Base-by-base conservation (phyloP, 53 echinoderm and acorn worm genomes). In the Hippasteria phrygiana region DNA sequence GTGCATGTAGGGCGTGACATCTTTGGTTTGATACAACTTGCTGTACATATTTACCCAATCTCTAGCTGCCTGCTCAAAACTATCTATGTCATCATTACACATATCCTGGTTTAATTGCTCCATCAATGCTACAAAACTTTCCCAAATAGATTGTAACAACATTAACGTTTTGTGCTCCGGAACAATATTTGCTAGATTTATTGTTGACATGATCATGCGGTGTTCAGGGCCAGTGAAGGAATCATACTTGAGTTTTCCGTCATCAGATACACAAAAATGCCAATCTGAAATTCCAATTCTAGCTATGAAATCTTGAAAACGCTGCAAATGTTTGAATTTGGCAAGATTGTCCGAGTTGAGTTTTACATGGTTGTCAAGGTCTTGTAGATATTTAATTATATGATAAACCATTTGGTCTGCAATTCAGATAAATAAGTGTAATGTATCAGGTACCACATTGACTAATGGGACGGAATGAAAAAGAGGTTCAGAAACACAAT, bases 1-100 rank as follows among this genome's bases (percentile, higher is more conserved):
- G 22, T 92, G 81, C 88, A 87, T 92, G 69, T 88, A 88, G 40
- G 92, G 92, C 55, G 92, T 92, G 27, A 92, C 59, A 79, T 92
- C 88, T 78, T 86, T 92, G n/a, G 72, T 87, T 32, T 47, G 70
- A 28, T 88, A 77, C 45, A 84, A 24, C n/a, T 70, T 46, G 47
- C 72, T 53, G 70, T 71, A 71, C 51, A 87, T 16, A 43, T 46
- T 34, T 22, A 73, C 83, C 90, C 90, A 83, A 32, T 73, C 43
- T 39, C 64, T 90, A 62, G 90, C 73, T 72, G 66, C 63, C 46
- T 65, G 42, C 64, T 88, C 77, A 77, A 78, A 77, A 64, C 75
- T 41, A 47, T 37, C 81, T 38, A 73, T 81, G 46, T 73, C 71
- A 47, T 35, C 43, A 38, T 69, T 42, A 51, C 82, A 55, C 81